A percentile compares a stretch with the other conserved stretches of the same genome.
These are phyloP conservation scores for Hestina assimilis DNA, from an alignment of 1,140 invertebrate genomes.

Conservation along the genomic window DNA sequence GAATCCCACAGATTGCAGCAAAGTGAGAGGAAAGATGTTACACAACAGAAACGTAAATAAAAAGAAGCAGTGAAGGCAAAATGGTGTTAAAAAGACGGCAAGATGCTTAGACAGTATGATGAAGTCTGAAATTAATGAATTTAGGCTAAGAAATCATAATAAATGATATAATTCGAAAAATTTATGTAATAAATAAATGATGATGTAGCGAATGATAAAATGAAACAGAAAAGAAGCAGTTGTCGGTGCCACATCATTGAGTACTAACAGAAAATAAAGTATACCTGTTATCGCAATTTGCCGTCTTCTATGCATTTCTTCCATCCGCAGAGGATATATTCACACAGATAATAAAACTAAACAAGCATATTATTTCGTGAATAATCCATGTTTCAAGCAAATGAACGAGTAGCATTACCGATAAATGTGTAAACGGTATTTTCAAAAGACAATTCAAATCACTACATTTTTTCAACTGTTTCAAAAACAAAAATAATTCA, in stretches of 20 bases:
- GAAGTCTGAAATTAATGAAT: slow-evolving; percentile 66
- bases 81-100: slow-evolving; percentile 72
- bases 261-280: slow-evolving; percentile 31
- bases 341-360: slow-evolving; percentile 35
- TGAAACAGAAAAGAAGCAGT: slow-evolving; percentile 40
- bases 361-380: slow-evolving; percentile 13
- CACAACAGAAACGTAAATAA: no score
- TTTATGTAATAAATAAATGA: no score
- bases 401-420: slow-evolving; percentile 13
- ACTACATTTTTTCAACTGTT: no score
- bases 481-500: not conserved
- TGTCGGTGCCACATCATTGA: slow-evolving; percentile 75
- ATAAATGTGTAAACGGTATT: not conserved
- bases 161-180: slow-evolving; percentile 49
- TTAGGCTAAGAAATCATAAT: slow-evolving; percentile 61
- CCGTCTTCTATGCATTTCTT: slow-evolving; percentile 64
- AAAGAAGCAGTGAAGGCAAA: slow-evolving; percentile 36
- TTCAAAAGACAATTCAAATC: no score
- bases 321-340: slow-evolving; percentile 38
- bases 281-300: slow-evolving; percentile 69
- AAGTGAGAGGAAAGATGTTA: no score
- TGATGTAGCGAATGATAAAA: slow-evolving; percentile 65
- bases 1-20: no score
- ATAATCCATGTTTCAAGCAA: slow-evolving; percentile 14
- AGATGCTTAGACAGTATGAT: slow-evolving; percentile 67